Evolutionary conservation across 2,113 vertebrate species (phyloP).

Genomic region (Xenopus borealis): DNA sequence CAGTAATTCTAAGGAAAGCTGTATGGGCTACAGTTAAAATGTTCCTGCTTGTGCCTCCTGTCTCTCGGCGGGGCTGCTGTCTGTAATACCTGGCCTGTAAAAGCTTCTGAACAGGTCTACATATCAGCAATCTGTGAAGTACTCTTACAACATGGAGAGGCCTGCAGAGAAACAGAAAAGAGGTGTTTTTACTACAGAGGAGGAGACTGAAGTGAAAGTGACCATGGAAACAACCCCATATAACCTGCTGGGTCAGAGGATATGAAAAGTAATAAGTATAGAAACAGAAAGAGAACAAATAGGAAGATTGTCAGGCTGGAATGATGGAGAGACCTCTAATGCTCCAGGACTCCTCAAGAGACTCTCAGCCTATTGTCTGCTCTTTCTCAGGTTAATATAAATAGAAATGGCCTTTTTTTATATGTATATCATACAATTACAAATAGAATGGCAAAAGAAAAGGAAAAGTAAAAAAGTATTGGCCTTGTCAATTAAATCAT

Average conservation of each 20-base stretch:
- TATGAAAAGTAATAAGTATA: slow-evolving; percentile 10
- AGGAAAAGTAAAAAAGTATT: too few species aligned
- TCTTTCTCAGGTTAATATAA: slow-evolving; percentile 13
- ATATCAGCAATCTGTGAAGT: slow-evolving; percentile 40
- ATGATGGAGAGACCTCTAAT: slow-evolving; percentile 14
- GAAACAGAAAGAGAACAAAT: background rate
- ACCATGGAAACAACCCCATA: slow-evolving; percentile 5
- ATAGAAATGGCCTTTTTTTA: slow-evolving; percentile 15
- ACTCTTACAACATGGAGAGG: slow-evolving; percentile 31
- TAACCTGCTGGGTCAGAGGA: slow-evolving; percentile 32
- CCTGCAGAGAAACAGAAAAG: slow-evolving; percentile 35
- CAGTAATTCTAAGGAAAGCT: slow-evolving; percentile 21
- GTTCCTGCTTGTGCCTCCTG: slow-evolving; percentile 22
- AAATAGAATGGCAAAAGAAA: too few species aligned
- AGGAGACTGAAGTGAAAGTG: slow-evolving; percentile 19
- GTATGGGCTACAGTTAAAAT: slow-evolving; percentile 33
- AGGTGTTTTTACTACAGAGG: slow-evolving; percentile 20
- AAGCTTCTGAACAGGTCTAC: slow-evolving; percentile 36
- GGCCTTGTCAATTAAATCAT: too few species aligned
- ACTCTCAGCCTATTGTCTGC: background rate
- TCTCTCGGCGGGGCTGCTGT: slow-evolving; percentile 19
- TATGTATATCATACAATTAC: too few species aligned
- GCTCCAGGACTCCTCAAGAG: background rate
- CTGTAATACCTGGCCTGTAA: slow-evolving; percentile 36
- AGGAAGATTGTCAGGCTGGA: background rate